phyloP scores from a whole-genome alignment of 2,888 invertebrate species.

The Noctua janthina region DNA sequence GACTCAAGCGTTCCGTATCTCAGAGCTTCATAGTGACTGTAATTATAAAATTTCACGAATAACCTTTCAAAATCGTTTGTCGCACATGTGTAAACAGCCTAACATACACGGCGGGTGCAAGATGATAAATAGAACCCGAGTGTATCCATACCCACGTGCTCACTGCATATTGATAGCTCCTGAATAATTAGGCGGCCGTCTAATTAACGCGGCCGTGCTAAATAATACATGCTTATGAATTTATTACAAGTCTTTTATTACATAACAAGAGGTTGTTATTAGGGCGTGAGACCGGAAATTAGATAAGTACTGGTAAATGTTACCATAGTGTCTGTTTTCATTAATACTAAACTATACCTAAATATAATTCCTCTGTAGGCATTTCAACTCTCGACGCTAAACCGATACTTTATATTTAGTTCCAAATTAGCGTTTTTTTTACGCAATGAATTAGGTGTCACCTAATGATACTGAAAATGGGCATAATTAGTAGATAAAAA shows the following conservation, averaged over 20 bases:
- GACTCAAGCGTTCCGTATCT: background rate
- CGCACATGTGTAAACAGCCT: conserved; percentile 51
- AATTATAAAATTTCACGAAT: background rate
- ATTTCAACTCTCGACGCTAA: background rate
- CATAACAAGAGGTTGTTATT: conserved; percentile 8
- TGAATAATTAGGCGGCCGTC: conserved; percentile 68
- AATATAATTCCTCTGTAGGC: background rate
- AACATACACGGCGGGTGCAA: conserved; percentile 46
- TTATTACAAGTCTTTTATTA: conserved; percentile 42
- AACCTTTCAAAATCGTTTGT: background rate
- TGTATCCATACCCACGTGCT: conserved; percentile 55
- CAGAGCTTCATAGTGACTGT: background rate
- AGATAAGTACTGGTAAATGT: background rate
- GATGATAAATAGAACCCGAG: conserved; percentile 61
- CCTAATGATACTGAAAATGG: background rate
- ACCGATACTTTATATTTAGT: background rate
- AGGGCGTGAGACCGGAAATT: conserved; percentile 25
- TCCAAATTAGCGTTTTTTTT: background rate
- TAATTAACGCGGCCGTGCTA: conserved; percentile 56
- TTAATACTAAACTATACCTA: background rate
- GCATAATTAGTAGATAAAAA: conserved; percentile 19
- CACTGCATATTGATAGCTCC: conserved; percentile 73
- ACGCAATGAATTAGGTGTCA: background rate
- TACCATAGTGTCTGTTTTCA: too few relatives aligned
- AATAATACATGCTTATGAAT: conserved; percentile 56